These are phyloP conservation scores for Gryllus longicercus DNA, from an alignment of 2,888 invertebrate genomes.

Conservation along the genomic window DNA sequence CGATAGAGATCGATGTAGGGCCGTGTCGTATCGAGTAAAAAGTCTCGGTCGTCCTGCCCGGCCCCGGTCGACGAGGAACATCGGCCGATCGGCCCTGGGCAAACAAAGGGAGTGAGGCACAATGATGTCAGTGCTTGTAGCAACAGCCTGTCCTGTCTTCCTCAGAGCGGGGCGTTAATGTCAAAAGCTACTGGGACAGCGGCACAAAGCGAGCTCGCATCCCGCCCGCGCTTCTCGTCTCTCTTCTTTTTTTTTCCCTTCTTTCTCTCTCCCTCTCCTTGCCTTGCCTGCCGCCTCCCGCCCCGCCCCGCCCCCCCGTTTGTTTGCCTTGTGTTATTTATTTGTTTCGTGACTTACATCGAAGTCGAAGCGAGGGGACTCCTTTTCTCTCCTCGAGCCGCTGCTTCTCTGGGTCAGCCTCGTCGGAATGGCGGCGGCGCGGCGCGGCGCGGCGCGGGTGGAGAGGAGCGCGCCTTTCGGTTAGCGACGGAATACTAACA, in stretches of 20 bases:
- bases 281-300: not conserved
- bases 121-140: slow-evolving; percentile 8
- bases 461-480: not conserved
- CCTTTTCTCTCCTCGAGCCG: not conserved
- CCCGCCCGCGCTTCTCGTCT: not conserved
- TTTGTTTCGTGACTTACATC: slow-evolving; percentile 17
- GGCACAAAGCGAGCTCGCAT: slow-evolving; percentile 1
- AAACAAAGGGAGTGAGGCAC: not conserved
- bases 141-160: not conserved
- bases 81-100: not conserved
- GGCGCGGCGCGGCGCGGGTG: not conserved
- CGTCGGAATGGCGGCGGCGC: not conserved
- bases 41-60: too few species aligned
- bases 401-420: slow-evolving; percentile 3
- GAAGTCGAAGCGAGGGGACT: not conserved
- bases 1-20: too few species aligned
- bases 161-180: slow-evolving; percentile 5
- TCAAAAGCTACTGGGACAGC: slow-evolving; percentile 17
- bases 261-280: not conserved
- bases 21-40: too few species aligned
- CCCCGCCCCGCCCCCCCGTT: not conserved
- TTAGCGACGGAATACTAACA: not conserved
- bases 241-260: not conserved
- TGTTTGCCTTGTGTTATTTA: slow-evolving; percentile 17
- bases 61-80: not conserved